A percentile compares a stretch with the other conserved stretches of the same genome.
Conservation (phyloP, 2,797 vertebrate species). For the Erithacus rubecula region DNA sequence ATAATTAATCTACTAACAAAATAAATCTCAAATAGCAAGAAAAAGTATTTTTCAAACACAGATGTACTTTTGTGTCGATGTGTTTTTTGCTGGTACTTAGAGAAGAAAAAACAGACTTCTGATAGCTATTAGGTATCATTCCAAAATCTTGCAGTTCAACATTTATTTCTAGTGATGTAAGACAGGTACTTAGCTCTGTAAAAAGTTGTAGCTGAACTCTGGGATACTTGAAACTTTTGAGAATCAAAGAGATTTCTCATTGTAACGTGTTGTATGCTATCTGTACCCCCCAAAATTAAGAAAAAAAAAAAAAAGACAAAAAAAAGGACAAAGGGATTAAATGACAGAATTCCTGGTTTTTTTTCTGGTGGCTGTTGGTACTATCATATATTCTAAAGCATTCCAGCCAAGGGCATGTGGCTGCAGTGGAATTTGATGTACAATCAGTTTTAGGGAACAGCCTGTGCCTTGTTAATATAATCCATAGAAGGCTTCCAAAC, state of each 20-base stretch:
- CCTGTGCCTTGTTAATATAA: constrained; percentile 31
- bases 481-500: constrained; percentile 42
- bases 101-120: background rate
- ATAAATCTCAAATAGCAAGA: background rate
- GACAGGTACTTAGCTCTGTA: background rate
- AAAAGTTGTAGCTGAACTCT: background rate
- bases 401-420: constrained; percentile 17
- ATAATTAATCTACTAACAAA: background rate
- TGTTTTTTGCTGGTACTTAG: background rate
- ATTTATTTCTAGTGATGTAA: background rate
- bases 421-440: constrained; percentile 39
- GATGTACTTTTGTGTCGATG: background rate
- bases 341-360: background rate
- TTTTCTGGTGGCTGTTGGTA: background rate
- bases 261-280: background rate
- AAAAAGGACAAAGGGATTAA: background rate
- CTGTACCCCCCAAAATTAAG: background rate
- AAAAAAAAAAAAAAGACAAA: too few relatives aligned
- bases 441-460: constrained; percentile 49
- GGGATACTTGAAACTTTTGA: background rate
- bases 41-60: background rate
- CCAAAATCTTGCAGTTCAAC: background rate
- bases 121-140: background rate
- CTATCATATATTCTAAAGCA: background rate
- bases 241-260: background rate